Conservation (phyloP, 2,888 invertebrate species). For the Nomada flava region DNA sequence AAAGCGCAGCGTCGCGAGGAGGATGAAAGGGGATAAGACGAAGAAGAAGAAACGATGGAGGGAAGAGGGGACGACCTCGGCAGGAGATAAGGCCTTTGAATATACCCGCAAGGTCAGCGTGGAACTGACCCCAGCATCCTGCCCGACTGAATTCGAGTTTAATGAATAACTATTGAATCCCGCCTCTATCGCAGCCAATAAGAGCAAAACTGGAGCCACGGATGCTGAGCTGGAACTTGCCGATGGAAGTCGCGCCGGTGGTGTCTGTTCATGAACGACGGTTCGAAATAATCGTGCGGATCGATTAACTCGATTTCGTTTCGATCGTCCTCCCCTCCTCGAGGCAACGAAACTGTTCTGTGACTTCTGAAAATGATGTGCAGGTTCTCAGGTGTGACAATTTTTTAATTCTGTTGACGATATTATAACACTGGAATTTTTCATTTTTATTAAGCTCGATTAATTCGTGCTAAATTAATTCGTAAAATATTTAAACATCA, state of each 20-base stretch:
- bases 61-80: constrained; percentile 73
- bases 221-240: constrained; percentile 31
- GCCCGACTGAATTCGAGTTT: constrained; percentile 81
- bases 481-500: too few relatives aligned
- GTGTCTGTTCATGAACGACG: constrained; percentile 71
- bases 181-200: constrained; percentile 80
- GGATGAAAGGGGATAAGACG: constrained; percentile 27
- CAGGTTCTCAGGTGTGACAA: too few relatives aligned
- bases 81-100: constrained; percentile 82
- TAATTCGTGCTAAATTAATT: too few relatives aligned
- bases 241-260: constrained; percentile 62
- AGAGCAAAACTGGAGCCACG: constrained; percentile 60
- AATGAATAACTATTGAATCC: constrained; percentile 84
- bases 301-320: constrained; percentile 51
- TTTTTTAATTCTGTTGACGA: too few relatives aligned
- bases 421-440: too few relatives aligned
- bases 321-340: background rate
- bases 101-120: constrained; percentile 81
- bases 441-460: too few relatives aligned
- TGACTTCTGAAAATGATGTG: too few relatives aligned
- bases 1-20: constrained; percentile 11
- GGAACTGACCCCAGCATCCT: constrained; percentile 83
- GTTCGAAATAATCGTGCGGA: constrained; percentile 67
- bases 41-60: constrained; percentile 40
- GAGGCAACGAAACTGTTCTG: too few relatives aligned